Base-by-base conservation (phyloP, 35 echinoderm and acorn worm genomes). In the Ophiothrix spiculata region DNA sequence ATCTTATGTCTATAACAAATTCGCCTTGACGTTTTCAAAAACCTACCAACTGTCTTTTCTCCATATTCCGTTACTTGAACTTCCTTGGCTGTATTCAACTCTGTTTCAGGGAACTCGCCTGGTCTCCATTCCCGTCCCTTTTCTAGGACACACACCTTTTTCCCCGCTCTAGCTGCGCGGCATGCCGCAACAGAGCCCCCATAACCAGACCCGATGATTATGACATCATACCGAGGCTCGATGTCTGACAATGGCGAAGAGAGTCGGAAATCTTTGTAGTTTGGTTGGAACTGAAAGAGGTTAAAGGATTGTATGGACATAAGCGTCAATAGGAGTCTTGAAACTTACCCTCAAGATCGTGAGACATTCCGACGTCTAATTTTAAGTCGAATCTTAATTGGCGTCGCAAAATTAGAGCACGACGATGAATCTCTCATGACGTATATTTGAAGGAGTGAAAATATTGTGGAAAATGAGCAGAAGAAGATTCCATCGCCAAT, bases 61-160 rank as follows among this genome's bases (percentile, higher is more conserved):
- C 77, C 77, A 39, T 79, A 37, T 0, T 17, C 13, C 13, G 77
- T 90, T 76, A 94, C 82, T 77, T 94, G 92, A 0, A 90, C 40
- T 35, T 90, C 86, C 35, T 89, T 94, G 36, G 85, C 42, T 12
- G 87, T 83, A 39, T 69, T 88, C 31, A 94, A 38, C 32, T 74
- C 76, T 38, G 73, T 94, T 69, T 94, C 92, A 15, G 92, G 92
- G 74, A 94, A 94, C 39, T 94, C 92, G 36, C 92, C 92, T 0
- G 92, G 92, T 39, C 89, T 49, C 92, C 92, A 94, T 73, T 94
- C 92, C 23, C 90, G 90, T 0, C 92, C 92, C 69, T 73, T 94
- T 32, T 94, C 92, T 33, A 94, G 78, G 37, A 94, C 83, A 40
- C 92, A 94, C 21, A 90, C 88, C 14, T 32, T 86, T 63, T 94